Conservation (phyloP, 30 jellyfish, hydroid and myxozoan species). For the Hydractinia symbiolongicarpus region DNA sequence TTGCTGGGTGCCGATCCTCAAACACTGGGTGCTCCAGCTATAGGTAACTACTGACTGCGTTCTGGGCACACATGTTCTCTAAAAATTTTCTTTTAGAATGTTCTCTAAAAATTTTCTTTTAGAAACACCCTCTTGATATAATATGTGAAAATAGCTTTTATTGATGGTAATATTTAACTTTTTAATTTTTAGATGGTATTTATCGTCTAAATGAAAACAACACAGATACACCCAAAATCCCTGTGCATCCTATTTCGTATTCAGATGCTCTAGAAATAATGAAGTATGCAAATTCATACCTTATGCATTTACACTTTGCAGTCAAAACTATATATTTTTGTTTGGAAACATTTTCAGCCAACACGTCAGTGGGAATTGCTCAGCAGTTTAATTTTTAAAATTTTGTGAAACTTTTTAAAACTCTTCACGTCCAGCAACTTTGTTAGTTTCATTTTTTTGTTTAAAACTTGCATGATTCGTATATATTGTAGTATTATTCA, state of each 20-base stretch:
- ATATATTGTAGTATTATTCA: too few species aligned
- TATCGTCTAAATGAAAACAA: conserved; percentile 37
- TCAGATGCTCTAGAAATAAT: conserved; percentile 58
- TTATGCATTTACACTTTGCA: neutral
- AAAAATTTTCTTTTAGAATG: neutral
- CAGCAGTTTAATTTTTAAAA: too few species aligned
- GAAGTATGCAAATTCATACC: conserved; percentile 16
- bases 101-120: neutral
- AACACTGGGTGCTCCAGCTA: conserved; percentile 76
- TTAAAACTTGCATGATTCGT: too few species aligned
- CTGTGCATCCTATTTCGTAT: conserved; percentile 82
- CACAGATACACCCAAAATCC: conserved; percentile 53
- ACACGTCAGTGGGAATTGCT: too few species aligned
- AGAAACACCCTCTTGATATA: neutral
- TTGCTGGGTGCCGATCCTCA: conserved; percentile 67
- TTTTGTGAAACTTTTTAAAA: too few species aligned
- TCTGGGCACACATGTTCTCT: neutral
- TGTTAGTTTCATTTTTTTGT: too few species aligned
- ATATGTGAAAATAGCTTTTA: neutral
- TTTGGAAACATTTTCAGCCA: too few species aligned
- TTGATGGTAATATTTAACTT: neutral
- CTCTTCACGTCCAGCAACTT: too few species aligned
- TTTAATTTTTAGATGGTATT: conserved; percentile 43
- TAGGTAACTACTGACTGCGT: conserved; percentile 37
- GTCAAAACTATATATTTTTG: too few species aligned